A percentile compares a stretch with the other conserved stretches of the same genome.
phyloP scores from a whole-genome alignment of 2,888 invertebrate genomes.

The Brachypterus glaber region DNA sequence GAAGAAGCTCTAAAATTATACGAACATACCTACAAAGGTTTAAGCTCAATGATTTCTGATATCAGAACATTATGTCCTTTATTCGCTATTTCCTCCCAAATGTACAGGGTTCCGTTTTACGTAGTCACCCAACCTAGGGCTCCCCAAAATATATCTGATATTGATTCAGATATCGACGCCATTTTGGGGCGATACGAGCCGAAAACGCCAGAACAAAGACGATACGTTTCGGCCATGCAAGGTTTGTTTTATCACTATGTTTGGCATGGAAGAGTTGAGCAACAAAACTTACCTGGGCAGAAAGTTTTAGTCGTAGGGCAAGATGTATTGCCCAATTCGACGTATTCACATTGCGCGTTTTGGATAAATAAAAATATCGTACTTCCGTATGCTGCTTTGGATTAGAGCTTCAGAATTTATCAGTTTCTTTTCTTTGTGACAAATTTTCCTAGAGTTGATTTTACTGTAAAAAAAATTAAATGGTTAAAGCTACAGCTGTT shows the following conservation, averaged over 20 bases:
- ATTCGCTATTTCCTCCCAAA: constrained; percentile 54
- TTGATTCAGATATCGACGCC: constrained; percentile 62
- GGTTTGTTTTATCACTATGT: constrained; percentile 75
- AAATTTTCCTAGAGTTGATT: no score
- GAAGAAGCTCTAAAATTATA: constrained; percentile 55
- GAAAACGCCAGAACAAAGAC: constrained; percentile 60
- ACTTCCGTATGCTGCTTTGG: constrained; percentile 63
- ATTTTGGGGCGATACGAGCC: constrained; percentile 68
- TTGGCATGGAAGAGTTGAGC: constrained; percentile 63
- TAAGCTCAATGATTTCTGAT: constrained; percentile 66
- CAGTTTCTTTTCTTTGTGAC: no score
- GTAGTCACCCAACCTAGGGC: constrained; percentile 58
- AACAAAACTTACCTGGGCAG: constrained; percentile 43
- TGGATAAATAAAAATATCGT: constrained; percentile 69
- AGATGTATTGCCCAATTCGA: constrained; percentile 54
- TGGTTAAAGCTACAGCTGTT: no score
- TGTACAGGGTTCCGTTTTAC: constrained; percentile 60
- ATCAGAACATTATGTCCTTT: constrained; percentile 73
- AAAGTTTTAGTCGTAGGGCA: constrained; percentile 60
- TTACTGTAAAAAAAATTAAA: no score
- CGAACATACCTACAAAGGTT: constrained; percentile 55
- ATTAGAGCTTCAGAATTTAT: constrained; percentile 44
- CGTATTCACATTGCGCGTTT: constrained; percentile 65
- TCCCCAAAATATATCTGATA: constrained; percentile 37
- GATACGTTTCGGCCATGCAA: constrained; percentile 70